Evolutionary conservation across 2,888 invertebrate genomes (phyloP).

Genomic region (Drosophila koepferae): DNA sequence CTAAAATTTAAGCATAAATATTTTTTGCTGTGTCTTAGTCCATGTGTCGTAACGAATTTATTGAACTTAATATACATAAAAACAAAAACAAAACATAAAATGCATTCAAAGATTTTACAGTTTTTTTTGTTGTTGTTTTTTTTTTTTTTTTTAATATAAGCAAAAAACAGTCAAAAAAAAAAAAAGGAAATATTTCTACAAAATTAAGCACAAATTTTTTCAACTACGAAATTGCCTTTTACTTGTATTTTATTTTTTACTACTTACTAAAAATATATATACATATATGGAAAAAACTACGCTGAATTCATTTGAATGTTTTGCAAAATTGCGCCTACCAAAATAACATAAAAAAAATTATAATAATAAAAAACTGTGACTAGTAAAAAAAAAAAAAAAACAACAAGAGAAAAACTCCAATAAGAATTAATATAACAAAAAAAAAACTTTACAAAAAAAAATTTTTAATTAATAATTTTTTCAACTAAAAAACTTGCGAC

Average conservation of each 20-base stretch:
- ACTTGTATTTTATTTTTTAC: conserved; percentile 73
- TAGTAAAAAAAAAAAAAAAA: conserved; percentile 50
- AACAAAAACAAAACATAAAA: conserved; percentile 20
- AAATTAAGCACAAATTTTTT: conserved; percentile 78
- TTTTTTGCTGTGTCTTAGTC: conserved; percentile 86
- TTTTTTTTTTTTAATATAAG: conserved; percentile 40
- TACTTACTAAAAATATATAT: conserved; percentile 41
- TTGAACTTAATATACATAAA: conserved; percentile 68
- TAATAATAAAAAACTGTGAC: conserved; percentile 62
- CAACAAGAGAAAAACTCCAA: conserved; percentile 63
- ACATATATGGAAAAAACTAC: conserved; percentile 42
- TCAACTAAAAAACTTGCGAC: conserved; percentile 17
- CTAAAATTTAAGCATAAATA: conserved; percentile 78
- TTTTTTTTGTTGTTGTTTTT: conserved; percentile 37
- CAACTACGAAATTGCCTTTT: conserved; percentile 77
- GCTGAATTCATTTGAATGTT: conserved; percentile 63
- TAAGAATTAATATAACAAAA: conserved; percentile 43
- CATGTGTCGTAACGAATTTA: conserved; percentile 85
- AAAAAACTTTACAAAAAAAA: background rate
- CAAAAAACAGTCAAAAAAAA: no score
- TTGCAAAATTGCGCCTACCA: conserved; percentile 68
- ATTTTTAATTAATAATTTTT: conserved; percentile 6
- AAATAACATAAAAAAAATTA: conserved; percentile 38
- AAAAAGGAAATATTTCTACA: conserved; percentile 69
- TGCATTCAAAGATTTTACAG: conserved; percentile 37